Conservation (phyloP, 1,140 invertebrate genomes). For the Zeugodacus cucurbitae region DNA sequence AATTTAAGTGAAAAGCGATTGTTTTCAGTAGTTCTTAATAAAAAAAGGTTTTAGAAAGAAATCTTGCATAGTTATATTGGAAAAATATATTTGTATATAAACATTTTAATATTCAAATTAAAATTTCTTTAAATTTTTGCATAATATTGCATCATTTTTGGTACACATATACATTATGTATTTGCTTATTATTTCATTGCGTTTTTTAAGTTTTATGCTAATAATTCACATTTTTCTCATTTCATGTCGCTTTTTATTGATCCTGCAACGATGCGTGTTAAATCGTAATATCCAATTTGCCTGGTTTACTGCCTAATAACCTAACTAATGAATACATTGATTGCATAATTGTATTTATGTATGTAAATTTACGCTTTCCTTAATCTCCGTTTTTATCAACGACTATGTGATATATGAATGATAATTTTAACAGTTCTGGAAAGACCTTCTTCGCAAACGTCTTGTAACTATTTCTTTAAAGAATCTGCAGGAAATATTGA, state of each 20-base stretch:
- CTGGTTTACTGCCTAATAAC: slow-evolving; percentile 32
- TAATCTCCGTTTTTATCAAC: slow-evolving; percentile 18
- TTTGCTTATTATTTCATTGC: no score
- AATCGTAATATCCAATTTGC: slow-evolving; percentile 18
- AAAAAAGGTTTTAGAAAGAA: no score
- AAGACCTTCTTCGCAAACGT: slow-evolving; percentile 87
- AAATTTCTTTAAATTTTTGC: no score
- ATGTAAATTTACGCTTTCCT: slow-evolving; percentile 17
- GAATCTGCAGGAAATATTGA: slow-evolving; percentile 71
- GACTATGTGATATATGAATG: neutral
- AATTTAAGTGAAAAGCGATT: no score
- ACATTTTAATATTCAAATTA: no score
- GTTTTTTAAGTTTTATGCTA: slow-evolving; percentile 2
- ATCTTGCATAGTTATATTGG: no score
- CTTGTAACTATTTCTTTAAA: slow-evolving; percentile 88
- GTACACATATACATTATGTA: no score
- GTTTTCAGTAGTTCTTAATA: no score
- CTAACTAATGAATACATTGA: slow-evolving; percentile 15
- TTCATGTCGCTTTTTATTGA: slow-evolving; percentile 31
- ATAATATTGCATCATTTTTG: no score
- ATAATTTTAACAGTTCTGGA: slow-evolving; percentile 76
- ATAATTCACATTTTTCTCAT: slow-evolving; percentile 25
- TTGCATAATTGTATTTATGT: slow-evolving; percentile 24
- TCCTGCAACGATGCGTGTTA: slow-evolving; percentile 35
- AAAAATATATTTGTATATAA: no score